phyloP scores from a whole-genome alignment of 2,113 vertebrate genomes.

The Lagenorhynchus albirostris region DNA sequence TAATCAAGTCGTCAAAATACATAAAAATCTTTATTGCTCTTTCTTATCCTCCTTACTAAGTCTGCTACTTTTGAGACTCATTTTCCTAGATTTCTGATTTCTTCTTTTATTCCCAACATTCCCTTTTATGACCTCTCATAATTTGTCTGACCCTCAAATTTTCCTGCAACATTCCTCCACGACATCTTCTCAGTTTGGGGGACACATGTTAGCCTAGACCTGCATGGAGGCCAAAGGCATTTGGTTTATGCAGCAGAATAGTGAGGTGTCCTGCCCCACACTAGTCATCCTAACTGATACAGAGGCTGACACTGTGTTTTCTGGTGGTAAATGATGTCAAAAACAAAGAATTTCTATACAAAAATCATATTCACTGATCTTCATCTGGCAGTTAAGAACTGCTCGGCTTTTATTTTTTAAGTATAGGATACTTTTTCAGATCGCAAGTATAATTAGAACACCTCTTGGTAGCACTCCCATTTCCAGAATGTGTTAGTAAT shows the following conservation, averaged over 20 bases:
- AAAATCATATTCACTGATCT: background rate
- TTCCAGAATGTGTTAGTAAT: background rate
- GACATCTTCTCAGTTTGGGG: background rate
- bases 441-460: background rate
- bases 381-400: background rate
- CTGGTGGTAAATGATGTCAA: background rate
- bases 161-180: background rate
- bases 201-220: background rate
- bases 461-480: background rate
- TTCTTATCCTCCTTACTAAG: background rate
- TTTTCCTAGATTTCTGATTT: background rate
- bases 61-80: background rate
- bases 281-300: background rate
- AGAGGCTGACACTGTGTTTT: background rate
- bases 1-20: constrained; percentile 5
- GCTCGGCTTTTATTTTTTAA: background rate
- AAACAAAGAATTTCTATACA: background rate
- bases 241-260: background rate
- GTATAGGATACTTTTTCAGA: background rate
- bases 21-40: background rate
- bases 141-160: background rate
- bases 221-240: background rate
- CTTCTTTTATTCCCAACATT: background rate
- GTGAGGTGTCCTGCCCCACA: background rate
- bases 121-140: background rate